Conservation (phyloP, 2,113 vertebrate species). For the Apteryx mantelli region DNA sequence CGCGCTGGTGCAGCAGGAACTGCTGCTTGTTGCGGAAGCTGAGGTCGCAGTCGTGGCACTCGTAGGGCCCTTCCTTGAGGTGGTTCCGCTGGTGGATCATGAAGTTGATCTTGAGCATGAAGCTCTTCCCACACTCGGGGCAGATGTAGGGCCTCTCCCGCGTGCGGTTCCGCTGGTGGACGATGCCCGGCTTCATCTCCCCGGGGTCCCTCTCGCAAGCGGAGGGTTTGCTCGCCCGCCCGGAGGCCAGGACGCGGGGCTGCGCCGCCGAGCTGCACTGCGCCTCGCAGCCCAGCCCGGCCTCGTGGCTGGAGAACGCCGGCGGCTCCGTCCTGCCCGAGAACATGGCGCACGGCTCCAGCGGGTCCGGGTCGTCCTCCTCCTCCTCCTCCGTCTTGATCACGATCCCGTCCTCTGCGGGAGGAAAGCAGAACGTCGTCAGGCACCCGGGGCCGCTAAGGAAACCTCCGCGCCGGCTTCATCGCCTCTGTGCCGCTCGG, state of each 20-base stretch:
- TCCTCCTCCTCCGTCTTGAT: constrained; percentile 71
- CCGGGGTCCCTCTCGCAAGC: constrained; percentile 57
- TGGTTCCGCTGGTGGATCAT: constrained; percentile 84
- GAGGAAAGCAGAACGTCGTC: accelerated
- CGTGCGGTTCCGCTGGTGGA: constrained; percentile 78
- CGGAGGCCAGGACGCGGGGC: not conserved
- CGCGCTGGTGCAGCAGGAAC: constrained; percentile 82
- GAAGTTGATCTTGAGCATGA: constrained; percentile 83
- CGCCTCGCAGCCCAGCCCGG: constrained; percentile 41
- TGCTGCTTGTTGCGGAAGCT: constrained; percentile 84
- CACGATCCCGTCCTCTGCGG: constrained; percentile 58
- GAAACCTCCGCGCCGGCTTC: no score
- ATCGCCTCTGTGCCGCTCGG: not conserved
- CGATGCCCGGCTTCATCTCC: not conserved
- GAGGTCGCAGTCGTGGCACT: constrained; percentile 78
- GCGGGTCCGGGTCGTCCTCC: constrained; percentile 63
- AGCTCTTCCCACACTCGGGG: constrained; percentile 82
- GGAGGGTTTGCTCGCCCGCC: not conserved
- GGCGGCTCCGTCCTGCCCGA: constrained; percentile 43
- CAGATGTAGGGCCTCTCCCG: constrained; percentile 81
- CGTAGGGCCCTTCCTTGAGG: constrained; percentile 82
- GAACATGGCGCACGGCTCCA: constrained; percentile 67
- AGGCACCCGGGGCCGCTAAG: no score
- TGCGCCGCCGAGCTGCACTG: constrained; percentile 48
- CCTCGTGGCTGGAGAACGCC: constrained; percentile 25